A percentile compares a stretch with the other conserved stretches of the same genome.
These are phyloP conservation scores for Drosophila hydei DNA, from an alignment of 1,140 invertebrate species.

Conservation along the genomic window DNA sequence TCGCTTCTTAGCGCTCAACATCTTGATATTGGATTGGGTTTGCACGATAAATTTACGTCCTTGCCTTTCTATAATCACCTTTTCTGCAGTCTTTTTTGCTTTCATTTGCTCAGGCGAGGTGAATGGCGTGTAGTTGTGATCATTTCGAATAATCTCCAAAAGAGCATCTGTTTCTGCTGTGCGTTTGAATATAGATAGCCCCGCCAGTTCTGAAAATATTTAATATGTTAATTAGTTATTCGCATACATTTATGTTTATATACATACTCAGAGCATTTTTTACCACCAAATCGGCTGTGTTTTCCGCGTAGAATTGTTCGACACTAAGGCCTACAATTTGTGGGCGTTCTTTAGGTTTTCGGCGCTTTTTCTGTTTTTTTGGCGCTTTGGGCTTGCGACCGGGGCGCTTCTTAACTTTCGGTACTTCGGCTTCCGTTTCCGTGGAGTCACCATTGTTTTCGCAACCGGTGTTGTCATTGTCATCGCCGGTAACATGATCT, in stretches of 20 bases:
- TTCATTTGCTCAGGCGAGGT: slow-evolving; percentile 85
- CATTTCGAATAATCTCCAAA: slow-evolving; percentile 85
- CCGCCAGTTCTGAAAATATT: slow-evolving; percentile 75
- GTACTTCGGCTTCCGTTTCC: slow-evolving; percentile 65
- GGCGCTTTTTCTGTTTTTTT: slow-evolving; percentile 60
- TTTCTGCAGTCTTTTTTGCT: slow-evolving; percentile 68
- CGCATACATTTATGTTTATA: not conserved
- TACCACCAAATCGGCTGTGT: slow-evolving; percentile 70
- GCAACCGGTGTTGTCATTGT: slow-evolving; percentile 58
- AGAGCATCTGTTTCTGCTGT: slow-evolving; percentile 71
- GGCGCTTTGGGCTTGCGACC: slow-evolving; percentile 63
- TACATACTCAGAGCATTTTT: slow-evolving; percentile 80
- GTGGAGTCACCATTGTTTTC: slow-evolving; percentile 64
- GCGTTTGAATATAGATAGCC: slow-evolving; percentile 62
- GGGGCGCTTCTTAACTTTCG: slow-evolving; percentile 53
- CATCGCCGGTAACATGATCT: slow-evolving; percentile 53
- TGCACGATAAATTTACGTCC: slow-evolving; percentile 64
- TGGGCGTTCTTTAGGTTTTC: slow-evolving; percentile 71
- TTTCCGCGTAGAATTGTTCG: slow-evolving; percentile 78
- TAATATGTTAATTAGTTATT: slow-evolving; percentile 1
- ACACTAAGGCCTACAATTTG: slow-evolving; percentile 75
- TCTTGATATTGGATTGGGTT: slow-evolving; percentile 50
- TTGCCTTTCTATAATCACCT: slow-evolving; percentile 55
- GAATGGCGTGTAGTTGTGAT: slow-evolving; percentile 88
- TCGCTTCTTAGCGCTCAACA: slow-evolving; percentile 56